Percentiles rank a stretch among this genome's conserved stretches.
Evolutionary conservation across 2,113 vertebrate species (phyloP).

Genomic region (Solenodon paradoxus): DNA sequence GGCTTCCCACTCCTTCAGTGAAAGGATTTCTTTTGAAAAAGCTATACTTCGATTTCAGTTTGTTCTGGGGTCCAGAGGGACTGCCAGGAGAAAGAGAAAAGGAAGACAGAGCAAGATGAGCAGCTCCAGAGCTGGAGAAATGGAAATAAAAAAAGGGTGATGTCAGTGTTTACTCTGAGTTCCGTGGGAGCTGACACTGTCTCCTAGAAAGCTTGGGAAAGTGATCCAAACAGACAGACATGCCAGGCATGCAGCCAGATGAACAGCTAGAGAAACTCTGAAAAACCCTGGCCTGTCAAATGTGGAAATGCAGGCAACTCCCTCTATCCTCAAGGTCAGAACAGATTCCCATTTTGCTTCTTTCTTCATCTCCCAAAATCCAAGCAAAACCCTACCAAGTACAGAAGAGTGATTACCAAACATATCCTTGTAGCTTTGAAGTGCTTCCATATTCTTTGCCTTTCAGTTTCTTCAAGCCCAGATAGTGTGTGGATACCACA

Average conservation of each 20-base stretch:
- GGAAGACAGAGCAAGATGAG: not conserved
- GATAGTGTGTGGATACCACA: not conserved
- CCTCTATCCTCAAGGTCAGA: constrained; percentile 46
- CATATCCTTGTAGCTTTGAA: not conserved
- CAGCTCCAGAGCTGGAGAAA: not conserved
- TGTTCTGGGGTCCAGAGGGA: not conserved
- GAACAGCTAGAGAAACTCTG: not conserved
- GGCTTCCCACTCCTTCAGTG: not conserved
- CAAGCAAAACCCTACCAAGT: constrained; percentile 13
- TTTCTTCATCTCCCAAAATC: not conserved
- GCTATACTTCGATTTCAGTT: not conserved
- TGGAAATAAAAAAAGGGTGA: not conserved
- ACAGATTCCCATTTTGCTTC: not conserved
- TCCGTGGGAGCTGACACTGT: not conserved
- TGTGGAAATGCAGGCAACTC: not conserved
- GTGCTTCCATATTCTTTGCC: constrained; percentile 47
- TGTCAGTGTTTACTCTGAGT: not conserved
- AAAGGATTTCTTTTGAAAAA: not conserved
- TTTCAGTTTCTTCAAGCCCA: constrained; percentile 56
- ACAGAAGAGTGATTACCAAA: not conserved
- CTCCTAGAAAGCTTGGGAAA: constrained; percentile 49
- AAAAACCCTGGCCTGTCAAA: not conserved
- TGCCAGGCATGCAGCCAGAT: constrained; percentile 31
- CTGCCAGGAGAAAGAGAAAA: not conserved
- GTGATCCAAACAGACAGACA: constrained; percentile 35